Base-by-base conservation (phyloP, 2,888 invertebrate genomes). In the Trissoscelio sp. region DNA sequence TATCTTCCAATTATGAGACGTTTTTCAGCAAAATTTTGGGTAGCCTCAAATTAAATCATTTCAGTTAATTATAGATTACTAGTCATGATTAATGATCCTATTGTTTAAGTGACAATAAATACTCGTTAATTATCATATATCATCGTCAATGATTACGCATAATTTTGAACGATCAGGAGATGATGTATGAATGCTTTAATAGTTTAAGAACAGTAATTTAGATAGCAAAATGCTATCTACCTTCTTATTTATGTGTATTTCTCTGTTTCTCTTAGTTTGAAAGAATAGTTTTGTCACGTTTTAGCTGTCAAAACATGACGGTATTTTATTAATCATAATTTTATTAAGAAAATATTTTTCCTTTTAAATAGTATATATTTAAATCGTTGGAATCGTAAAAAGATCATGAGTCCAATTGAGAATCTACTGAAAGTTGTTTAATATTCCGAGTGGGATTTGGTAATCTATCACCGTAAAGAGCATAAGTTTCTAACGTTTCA, bases 401-500 rank as follows among this genome's bases (percentile, higher is more conserved):
- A n/a, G 67, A 48, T 57, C 57, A 44, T 39, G 51, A 37, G 12
- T 2, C 24, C 51, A 37, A 39, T 34, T 31, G 51, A 4, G 31
- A 39, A 39, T 66, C 37, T 28, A 20, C 34, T 78, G n/a, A n/a
- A n/a, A n/a, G n/a, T n/a, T n/a, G n/a, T n/a, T n/a, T 78, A 78
- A 70, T 78, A 78, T 79, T 79, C 67, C 39, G 53, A 0, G 2
- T 28, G 2, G 57, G 11, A n/a, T 20, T 37, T 28, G 46, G 16
- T 39, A 4, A 66, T 79, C 58, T 42, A 66, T 79, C 79, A 62
- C 53, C 51, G 34, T 51, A 60, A 77, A 7, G 31, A 72, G n/a
- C 69, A 48, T 72, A 48, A 46, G 67, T 69, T 80, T 74, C 80
- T 74, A 80, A 80, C 73, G 70, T 80, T 74, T 74, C 80, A 80